A percentile compares a stretch with the other conserved stretches of the same genome.
Evolutionary conservation across 2,888 invertebrate species (phyloP).

Genomic region (Pheosia tremula): DNA sequence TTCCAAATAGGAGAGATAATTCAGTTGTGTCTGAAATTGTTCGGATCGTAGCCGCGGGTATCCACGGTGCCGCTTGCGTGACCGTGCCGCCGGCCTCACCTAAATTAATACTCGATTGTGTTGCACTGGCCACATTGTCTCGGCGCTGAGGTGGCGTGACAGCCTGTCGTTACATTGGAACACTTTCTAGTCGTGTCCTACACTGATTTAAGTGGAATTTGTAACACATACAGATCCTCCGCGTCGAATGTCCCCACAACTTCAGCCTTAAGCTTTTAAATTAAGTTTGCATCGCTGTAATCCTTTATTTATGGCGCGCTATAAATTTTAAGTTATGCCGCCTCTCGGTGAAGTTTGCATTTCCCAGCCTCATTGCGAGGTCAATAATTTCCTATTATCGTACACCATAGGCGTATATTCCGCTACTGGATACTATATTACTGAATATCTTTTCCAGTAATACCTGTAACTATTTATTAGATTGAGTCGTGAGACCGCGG

Average conservation of each 20-base stretch:
- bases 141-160: conserved; percentile 59
- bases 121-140: conserved; percentile 63
- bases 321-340: conserved; percentile 25
- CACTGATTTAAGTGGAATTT: conserved; percentile 53
- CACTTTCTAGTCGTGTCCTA: conserved; percentile 67
- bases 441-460: conserved; percentile 70
- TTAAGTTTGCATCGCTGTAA: conserved; percentile 24
- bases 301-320: conserved; percentile 26
- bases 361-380: conserved; percentile 43
- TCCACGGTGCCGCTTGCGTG: conserved; percentile 70
- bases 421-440: conserved; percentile 76
- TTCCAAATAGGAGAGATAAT: conserved; percentile 56
- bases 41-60: conserved; percentile 63
- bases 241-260: conserved; percentile 26
- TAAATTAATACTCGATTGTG: conserved; percentile 73
- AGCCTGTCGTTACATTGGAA: conserved; percentile 64
- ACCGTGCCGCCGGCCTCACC: conserved; percentile 67
- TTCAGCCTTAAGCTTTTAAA: conserved; percentile 26
- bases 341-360: conserved; percentile 25
- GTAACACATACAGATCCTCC: conserved; percentile 46
- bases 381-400: conserved; percentile 71
- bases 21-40: conserved; percentile 65
- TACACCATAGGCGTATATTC: conserved; percentile 59
- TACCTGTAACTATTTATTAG: conserved; percentile 77
- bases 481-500: conserved; percentile 80